Conservation (phyloP, 2,797 vertebrate genomes). For the Coracias cyanogaster region DNA sequence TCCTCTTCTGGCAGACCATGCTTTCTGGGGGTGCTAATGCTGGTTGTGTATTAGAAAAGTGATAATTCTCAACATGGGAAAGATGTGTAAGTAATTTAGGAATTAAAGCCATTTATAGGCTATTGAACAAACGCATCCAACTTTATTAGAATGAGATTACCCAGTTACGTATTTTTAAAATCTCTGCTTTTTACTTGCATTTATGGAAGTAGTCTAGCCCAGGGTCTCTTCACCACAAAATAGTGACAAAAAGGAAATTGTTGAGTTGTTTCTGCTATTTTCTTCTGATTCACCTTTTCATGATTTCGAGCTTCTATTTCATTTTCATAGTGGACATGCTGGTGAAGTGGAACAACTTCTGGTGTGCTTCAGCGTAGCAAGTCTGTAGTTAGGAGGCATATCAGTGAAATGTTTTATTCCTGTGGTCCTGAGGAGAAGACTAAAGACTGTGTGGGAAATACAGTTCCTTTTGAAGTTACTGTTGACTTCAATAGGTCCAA, state of each 20-base stretch:
- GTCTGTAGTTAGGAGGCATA: background rate
- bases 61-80: conserved; percentile 11
- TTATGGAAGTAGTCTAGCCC: background rate
- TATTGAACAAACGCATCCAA: background rate
- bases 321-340: background rate
- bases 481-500: background rate
- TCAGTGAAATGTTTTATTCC: background rate
- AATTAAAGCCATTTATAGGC: conserved; percentile 34
- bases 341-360: background rate
- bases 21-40: conserved; percentile 42
- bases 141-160: background rate
- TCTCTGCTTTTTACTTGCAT: background rate
- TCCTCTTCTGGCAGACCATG: conserved; percentile 39
- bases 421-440: background rate
- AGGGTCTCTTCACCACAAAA: background rate
- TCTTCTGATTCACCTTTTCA: background rate
- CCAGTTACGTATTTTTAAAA: background rate
- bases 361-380: background rate
- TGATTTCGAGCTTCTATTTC: background rate
- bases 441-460: background rate
- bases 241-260: background rate
- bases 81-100: conserved; percentile 49
- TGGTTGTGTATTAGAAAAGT: conserved; percentile 11
- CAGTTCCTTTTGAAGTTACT: background rate
- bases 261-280: background rate